Evolutionary conservation across 2,113 vertebrate genomes (phyloP), one percentile per base, ranked within the genome.

Genomic region (Symphodus melops): DNA sequence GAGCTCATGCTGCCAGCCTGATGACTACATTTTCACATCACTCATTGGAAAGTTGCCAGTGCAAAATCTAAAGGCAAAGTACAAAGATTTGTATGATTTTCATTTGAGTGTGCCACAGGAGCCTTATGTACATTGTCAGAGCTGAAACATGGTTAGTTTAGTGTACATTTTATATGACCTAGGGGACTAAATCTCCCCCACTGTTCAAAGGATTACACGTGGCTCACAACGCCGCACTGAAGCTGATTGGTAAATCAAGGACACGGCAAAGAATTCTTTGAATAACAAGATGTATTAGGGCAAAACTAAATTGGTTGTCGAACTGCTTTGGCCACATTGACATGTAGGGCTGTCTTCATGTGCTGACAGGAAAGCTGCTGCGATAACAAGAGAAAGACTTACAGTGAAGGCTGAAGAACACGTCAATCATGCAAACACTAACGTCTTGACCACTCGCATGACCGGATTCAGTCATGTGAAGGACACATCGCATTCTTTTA

Each of bases 201-300:
- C 58, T 54, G 72, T 75, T 51, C 36, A 63, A 72, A 64, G 60
- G 57, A 79, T 60, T 68, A 56, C 66, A 71, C n/a, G n/a, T 54
- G 52, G 56, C 42, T 74, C 70, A 65, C 41, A 73, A 13, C 61
- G 53, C 36, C 60, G 36, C 20, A 62, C 28, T 63, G 68, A 17
- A 59, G 66, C 5, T 62, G 17, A 25, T 46, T 36, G 49, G 55
- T 33, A 51, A 33, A 52, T 44, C 28, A 5, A 36, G 23, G 41
- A 14, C 28, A 49, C 36, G 19, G 14, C 20, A 23, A 37, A 60
- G 28, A 23, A 21, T 61, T 48, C 6, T 71, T 44, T 64, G 53
- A 14, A 52, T 70, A 44, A n/a, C 14, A 44, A 28, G 54, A 65
- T 25, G 13, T 9, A 52, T 41, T 4, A 14, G 20, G 17, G 41